Evolutionary conservation across 1,140 invertebrate species (phyloP), one percentile per base, ranked within the genome.

Genomic region (Bathynomus jamesi): DNA sequence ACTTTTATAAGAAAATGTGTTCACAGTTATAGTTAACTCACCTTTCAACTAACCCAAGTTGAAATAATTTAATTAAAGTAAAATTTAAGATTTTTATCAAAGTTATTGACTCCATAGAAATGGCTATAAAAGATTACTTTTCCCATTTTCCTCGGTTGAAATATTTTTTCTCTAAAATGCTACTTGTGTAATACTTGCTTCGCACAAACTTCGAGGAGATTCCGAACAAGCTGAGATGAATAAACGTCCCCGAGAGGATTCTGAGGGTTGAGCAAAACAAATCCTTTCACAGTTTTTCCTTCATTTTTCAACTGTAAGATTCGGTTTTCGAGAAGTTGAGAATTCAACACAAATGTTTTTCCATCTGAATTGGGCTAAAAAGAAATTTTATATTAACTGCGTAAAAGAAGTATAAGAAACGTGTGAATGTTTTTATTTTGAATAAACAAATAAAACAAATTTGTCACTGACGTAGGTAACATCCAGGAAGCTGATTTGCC

Each of bases 221-320:
- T 74, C 0, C 27, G 61, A 3, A 79, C 66, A 17, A 76, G 63
- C 21, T 74, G 24, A 4, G 65, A n/a, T 11, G 78, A 60, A 67
- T 77, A 79, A 17, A 79, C 74, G 28, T 76, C 75, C 11, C 78
- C 78, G 7, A 78, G 46, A 5, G 79, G 79, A 64, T 79, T 79
- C 65, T 76, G 69, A 3, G 79, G 79, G 65, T 79, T 79, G 67
- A 76, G 67, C 17, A 79, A 29, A 11, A 79, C 21, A 10, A 79
- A 27, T n/a, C 65, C 78, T 13, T 67, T 53, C 28, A 79, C 77
- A 13, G n/a, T 65, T 46, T 72, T 72, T 11, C 78, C 79, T 73
- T 78, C 25, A 11, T 17, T n/a, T 21, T 66, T 25, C 7, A 30
- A n/a, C 28, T 66, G 24, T n/a, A 28, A 4, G 4, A 66, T 8